Percentiles rank a stretch among this genome's conserved stretches.
Evolutionary conservation across 1,140 invertebrate genomes (phyloP).

Genomic region (Drosophila hydei): DNA sequence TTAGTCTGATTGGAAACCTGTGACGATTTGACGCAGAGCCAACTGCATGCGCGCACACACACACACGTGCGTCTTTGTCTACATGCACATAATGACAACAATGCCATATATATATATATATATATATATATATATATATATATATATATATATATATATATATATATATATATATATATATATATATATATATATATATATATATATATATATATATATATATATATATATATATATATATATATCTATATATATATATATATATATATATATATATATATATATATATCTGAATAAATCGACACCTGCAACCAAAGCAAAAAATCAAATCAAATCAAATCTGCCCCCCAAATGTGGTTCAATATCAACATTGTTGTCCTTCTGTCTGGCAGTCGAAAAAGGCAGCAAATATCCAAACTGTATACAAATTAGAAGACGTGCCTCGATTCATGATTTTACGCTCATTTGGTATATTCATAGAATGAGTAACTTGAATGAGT

Average conservation of each 20-base stretch:
- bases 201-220: slow-evolving; percentile 10
- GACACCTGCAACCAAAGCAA: slow-evolving; percentile 32
- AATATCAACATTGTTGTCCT: slow-evolving; percentile 22
- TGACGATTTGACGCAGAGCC: slow-evolving; percentile 17
- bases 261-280: slow-evolving; percentile 15
- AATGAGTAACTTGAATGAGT: too few species aligned
- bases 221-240: slow-evolving; percentile 14
- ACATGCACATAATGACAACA: slow-evolving; percentile 16
- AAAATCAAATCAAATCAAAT: slow-evolving; percentile 5
- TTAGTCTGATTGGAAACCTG: slow-evolving; percentile 15
- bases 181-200: slow-evolving; percentile 15
- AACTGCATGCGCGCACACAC: slow-evolving; percentile 4
- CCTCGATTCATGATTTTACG: neutral
- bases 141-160: slow-evolving; percentile 13
- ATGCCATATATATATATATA: slow-evolving; percentile 10
- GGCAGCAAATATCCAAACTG: slow-evolving; percentile 13
- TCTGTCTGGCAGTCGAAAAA: slow-evolving; percentile 20
- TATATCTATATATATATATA: slow-evolving; percentile 13
- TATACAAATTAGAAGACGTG: slow-evolving; percentile 31
- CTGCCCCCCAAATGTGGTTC: slow-evolving; percentile 26
- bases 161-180: slow-evolving; percentile 12
- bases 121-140: slow-evolving; percentile 15
- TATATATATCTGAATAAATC: slow-evolving; percentile 22
- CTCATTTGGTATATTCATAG: neutral
- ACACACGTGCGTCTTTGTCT: neutral